Conservation (phyloP, 2,888 invertebrate genomes). For the Rhimphoctona megacephalus region DNA sequence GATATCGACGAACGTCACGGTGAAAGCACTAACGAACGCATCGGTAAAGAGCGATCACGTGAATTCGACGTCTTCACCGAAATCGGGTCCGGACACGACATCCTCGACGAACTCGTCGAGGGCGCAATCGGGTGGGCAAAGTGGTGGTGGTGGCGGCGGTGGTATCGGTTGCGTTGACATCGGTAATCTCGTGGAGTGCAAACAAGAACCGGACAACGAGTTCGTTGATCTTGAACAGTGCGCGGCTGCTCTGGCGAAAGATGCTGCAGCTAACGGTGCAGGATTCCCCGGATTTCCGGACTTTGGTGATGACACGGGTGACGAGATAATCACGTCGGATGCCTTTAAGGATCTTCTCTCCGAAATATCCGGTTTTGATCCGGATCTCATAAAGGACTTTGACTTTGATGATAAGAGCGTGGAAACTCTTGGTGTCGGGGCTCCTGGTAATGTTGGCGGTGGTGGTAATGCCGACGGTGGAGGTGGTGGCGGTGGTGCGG, state of each 20-base stretch:
- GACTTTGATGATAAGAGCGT: conserved; percentile 89
- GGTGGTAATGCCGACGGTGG: conserved; percentile 65
- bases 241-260: conserved; percentile 94
- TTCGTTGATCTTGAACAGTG: conserved; percentile 94
- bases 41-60: conserved; percentile 87
- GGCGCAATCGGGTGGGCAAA: conserved; percentile 75
- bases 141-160: conserved; percentile 71
- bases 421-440: conserved; percentile 72
- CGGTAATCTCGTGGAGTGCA: conserved; percentile 91
- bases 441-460: conserved; percentile 57
- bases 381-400: conserved; percentile 93
- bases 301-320: conserved; percentile 93
- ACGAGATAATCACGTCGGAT: conserved; percentile 91
- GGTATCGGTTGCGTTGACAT: conserved; percentile 86
- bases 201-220: conserved; percentile 93
- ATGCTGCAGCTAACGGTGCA: conserved; percentile 90
- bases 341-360: conserved; percentile 95
- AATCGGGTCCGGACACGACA: conserved; percentile 85
- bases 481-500: conserved; percentile 51
- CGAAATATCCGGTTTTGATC: conserved; percentile 93
- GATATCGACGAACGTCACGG: conserved; percentile 96
- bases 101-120: conserved; percentile 77
- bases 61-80: conserved; percentile 85
- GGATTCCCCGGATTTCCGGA: conserved; percentile 93
- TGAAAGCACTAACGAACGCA: conserved; percentile 92